Evolutionary conservation across 2,113 vertebrate genomes (phyloP), one percentile per base, ranked within the genome.

Genomic region (Loxodonta africana): DNA sequence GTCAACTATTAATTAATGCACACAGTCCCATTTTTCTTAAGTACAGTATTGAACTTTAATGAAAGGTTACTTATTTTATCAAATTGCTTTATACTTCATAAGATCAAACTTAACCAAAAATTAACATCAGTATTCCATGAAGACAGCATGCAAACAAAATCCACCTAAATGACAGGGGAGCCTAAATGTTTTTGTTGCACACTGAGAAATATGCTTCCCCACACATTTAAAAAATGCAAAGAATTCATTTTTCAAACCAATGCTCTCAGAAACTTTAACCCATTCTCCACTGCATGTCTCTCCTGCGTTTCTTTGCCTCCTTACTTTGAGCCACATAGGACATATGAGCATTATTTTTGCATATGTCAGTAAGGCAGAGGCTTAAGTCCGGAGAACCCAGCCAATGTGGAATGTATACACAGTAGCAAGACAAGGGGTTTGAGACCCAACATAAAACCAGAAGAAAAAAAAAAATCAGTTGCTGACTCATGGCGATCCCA

Each of bases 1-100:
- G 98, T 98, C 98, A 98, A 98, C 97, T 98, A 99, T 98, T 98
- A 98, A 99, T 99, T 99, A 99, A 99, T 98, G 98, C 98, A 97
- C 96, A 98, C 97, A 93, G 98, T 98, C 98, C 63, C 97, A 96
- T 97, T 98, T 97, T 97, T 97, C 98, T 98, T 98, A 98, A 98
- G 98, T 97, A 98, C 96, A 88, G 97, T 97, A 94, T 98, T 98
- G 98, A 98, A 98, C 98, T 98, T 98, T 98, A 98, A 99, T 98
- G 98, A 98, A 99, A 99, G 98, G 98, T 98, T 99, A 98, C 98
- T 3, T 65, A 98, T 98, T 98, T 97, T 98, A 98, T 98, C 98
- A 98, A 98, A 98, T 98, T 98, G 97, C 98, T 98, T 99, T 97
- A 87, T 97, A 98, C 96, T 98, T 98, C 77, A 95, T 98, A 98